Evolutionary conservation across 2,888 invertebrate species (phyloP), one percentile per base, ranked within the genome.

Genomic region (Epinotia ramella): DNA sequence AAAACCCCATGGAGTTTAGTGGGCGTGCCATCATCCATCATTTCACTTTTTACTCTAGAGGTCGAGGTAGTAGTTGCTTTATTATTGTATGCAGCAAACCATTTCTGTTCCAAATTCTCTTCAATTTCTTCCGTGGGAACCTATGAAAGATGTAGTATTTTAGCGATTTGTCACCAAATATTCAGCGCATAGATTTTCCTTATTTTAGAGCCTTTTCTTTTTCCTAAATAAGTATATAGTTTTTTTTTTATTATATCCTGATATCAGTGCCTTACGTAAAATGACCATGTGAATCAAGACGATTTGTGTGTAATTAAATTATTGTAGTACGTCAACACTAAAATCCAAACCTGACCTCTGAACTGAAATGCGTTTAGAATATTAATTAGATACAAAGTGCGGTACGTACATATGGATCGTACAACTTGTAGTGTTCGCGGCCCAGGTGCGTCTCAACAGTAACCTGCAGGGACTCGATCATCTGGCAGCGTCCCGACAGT

Each of bases 391-490:
- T 16, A 53, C 53, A 53, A 53, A 53, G 24, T 59, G 16, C 18
- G 33, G 63, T 79, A 87, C 90, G 78, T 86, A 92, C 94, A 79
- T 88, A 92, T n/a, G 95, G 92, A 82, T 95, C 90, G 77, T 94
- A 92, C 2, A 95, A 84, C 18, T 88, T 82, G 77, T 95, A 95
- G 78, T 85, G 89, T 46, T 86, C 88, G 76, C 88, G 90, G 4
- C 90, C 89, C 12, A 89, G 82, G 46, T 82, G 86, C 63, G 84
- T 84, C 44, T 85, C 86, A 62, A 92, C 88, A 18, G 87, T 83
- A 53, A 95, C 87, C 81, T 93, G 85, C 73, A 96, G 86, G 24
- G 95, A 93, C 81, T 96, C 96, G 76, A 96, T 95, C 87, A 96
- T 93, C 83, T 95, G 95, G 81, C 95, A 95, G 73, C 91, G 93